Conservation (phyloP, 2,888 invertebrate genomes). For the Phyllotreta striolata region DNA sequence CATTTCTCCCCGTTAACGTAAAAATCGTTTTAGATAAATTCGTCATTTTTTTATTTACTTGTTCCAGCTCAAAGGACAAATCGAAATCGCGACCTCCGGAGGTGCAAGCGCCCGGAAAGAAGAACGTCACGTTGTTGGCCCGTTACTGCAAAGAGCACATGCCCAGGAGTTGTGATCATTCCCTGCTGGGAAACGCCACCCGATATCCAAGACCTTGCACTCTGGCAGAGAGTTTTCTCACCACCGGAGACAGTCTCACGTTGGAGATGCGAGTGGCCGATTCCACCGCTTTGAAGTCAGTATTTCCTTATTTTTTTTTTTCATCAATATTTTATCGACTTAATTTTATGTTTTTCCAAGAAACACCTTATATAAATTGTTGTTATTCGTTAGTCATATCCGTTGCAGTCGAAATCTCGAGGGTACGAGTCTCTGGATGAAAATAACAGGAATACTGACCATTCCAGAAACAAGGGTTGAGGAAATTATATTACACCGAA, state of each 20-base stretch:
- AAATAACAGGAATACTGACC: conserved; percentile 9
- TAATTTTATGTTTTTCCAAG: too few relatives aligned
- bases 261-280: conserved; percentile 81
- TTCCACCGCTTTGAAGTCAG: conserved; percentile 84
- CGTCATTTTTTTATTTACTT: conserved; percentile 44
- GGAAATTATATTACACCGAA: conserved; percentile 16
- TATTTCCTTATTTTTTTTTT: conserved; percentile 36
- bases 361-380: too few relatives aligned
- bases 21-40: too few relatives aligned
- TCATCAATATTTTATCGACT: too few relatives aligned
- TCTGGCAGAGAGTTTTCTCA: conserved; percentile 83
- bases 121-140: conserved; percentile 80
- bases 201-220: conserved; percentile 74
- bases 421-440: background rate
- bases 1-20: too few relatives aligned
- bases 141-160: conserved; percentile 84
- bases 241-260: conserved; percentile 81
- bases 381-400: conserved; percentile 7
- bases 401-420: conserved; percentile 3
- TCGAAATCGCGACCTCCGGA: conserved; percentile 46
- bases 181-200: conserved; percentile 68
- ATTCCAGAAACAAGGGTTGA: conserved; percentile 8
- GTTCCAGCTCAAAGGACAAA: conserved; percentile 53
- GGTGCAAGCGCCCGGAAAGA: conserved; percentile 34
- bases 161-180: conserved; percentile 84